phyloP scores from a whole-genome alignment of 2,113 vertebrate species.

The Chloropsis cyanopogon region DNA sequence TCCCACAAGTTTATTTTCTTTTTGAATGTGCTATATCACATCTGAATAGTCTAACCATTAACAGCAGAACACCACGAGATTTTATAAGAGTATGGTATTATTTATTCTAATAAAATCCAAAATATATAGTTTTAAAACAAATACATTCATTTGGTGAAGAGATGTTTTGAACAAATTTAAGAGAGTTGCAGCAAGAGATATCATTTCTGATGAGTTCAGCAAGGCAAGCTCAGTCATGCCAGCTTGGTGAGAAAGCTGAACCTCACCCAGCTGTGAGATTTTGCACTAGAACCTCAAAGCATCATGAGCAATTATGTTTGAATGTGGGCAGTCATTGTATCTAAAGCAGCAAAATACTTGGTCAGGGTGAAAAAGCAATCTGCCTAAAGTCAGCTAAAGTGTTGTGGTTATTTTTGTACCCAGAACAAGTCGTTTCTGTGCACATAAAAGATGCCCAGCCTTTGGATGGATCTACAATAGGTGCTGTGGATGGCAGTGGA shows the following conservation, averaged over 20 bases:
- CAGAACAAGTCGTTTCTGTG: rapidly evolving
- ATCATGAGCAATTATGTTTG: background rate
- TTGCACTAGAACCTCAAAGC: slow-evolving; percentile 46
- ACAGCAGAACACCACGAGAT: background rate
- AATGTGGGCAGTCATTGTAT: slow-evolving; percentile 13
- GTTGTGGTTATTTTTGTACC: background rate
- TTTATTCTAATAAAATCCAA: background rate
- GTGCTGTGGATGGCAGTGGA: background rate
- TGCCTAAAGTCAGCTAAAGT: background rate
- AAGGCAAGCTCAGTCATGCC: slow-evolving; percentile 46
- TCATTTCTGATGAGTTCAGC: slow-evolving; percentile 41
- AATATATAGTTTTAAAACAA: background rate
- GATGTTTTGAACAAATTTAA: background rate
- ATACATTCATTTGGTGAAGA: background rate
- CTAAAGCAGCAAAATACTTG: slow-evolving; percentile 22
- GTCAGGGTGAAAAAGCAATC: background rate
- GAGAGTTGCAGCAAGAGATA: slow-evolving; percentile 15
- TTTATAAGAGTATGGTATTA: background rate
- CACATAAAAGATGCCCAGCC: background rate
- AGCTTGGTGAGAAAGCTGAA: slow-evolving; percentile 50
- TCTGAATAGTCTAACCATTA: background rate
- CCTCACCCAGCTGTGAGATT: slow-evolving; percentile 50
- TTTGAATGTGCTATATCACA: background rate
- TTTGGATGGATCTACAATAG: background rate
- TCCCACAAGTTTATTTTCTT: background rate